Evolutionary conservation across 2,797 vertebrate species (phyloP).

Genomic region (Rhabdomys pumilio): DNA sequence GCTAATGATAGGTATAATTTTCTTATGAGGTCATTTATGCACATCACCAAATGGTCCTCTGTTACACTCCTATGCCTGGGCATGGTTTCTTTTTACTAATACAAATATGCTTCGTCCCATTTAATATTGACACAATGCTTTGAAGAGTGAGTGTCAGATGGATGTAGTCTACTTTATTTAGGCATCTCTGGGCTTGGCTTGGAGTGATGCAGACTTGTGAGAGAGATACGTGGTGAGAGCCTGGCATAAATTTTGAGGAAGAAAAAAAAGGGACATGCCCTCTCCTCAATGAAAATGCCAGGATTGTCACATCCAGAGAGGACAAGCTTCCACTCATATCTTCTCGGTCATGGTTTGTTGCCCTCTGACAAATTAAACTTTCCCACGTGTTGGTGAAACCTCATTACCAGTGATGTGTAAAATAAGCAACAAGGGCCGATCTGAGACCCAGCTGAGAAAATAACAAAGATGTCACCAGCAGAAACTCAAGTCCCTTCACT

Average conservation of each 20-base stretch:
- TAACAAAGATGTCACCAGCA: conserved; percentile 25
- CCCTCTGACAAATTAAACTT: conserved; percentile 63
- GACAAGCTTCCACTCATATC: neutral
- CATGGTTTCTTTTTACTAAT: neutral
- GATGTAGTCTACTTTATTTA: neutral
- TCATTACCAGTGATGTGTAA: conserved; percentile 55
- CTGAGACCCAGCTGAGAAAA: neutral
- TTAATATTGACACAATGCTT: neutral
- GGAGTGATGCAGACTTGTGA: neutral
- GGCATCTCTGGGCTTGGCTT: neutral
- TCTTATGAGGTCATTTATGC: neutral
- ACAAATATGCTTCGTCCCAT: neutral
- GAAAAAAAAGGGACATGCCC: neutral
- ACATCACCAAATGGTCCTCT: neutral
- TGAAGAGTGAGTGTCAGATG: neutral
- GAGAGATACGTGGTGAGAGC: neutral
- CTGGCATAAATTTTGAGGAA: neutral
- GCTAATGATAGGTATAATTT: neutral
- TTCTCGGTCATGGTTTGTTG: conserved; percentile 20
- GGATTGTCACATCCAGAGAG: neutral
- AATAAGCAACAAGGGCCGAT: conserved; percentile 43
- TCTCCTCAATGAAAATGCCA: conserved; percentile 8
- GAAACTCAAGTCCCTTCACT: conserved; percentile 2
- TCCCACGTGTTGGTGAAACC: conserved; percentile 3
- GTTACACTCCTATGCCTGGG: neutral